Percentiles rank a stretch among this genome's conserved stretches.
Conservation (phyloP, 2,113 vertebrate genomes). For the Vidua macroura region DNA sequence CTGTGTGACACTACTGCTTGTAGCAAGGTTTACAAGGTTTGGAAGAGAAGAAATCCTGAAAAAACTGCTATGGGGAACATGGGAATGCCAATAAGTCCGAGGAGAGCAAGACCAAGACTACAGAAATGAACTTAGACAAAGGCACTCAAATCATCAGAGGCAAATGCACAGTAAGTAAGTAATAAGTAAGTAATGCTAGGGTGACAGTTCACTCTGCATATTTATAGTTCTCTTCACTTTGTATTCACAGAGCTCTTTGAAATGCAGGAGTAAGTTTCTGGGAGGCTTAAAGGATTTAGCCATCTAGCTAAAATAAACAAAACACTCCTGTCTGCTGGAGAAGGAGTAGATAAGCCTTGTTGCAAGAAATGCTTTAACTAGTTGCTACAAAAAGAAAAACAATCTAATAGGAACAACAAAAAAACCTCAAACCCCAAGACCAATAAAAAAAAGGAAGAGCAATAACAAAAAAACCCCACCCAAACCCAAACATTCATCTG, state of each 20-base stretch:
- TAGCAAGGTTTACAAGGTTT: neutral
- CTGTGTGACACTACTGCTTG: neutral
- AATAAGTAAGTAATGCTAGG: neutral
- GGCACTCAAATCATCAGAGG: neutral
- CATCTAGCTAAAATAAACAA: slow-evolving; percentile 7
- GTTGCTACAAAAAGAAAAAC: neutral
- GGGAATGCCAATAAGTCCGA: neutral
- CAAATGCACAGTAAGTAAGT: neutral
- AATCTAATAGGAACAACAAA: neutral
- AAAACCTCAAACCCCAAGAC: neutral
- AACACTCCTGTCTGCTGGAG: neutral
- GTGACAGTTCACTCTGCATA: neutral
- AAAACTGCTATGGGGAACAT: neutral
- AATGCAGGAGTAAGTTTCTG: slow-evolving; percentile 18
- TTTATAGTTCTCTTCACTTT: neutral
- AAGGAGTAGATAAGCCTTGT: neutral
- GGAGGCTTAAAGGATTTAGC: slow-evolving; percentile 20
- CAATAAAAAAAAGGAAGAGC: neutral
- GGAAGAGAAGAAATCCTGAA: neutral
- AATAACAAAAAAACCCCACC: neutral
- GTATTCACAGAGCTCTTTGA: neutral
- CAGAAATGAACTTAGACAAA: neutral
- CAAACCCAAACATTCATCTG: neutral
- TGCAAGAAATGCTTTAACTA: neutral
- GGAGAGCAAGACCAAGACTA: neutral